Evolutionary conservation across 2,888 invertebrate genomes (phyloP).

Genomic region (Sinhomidia bicolor): DNA sequence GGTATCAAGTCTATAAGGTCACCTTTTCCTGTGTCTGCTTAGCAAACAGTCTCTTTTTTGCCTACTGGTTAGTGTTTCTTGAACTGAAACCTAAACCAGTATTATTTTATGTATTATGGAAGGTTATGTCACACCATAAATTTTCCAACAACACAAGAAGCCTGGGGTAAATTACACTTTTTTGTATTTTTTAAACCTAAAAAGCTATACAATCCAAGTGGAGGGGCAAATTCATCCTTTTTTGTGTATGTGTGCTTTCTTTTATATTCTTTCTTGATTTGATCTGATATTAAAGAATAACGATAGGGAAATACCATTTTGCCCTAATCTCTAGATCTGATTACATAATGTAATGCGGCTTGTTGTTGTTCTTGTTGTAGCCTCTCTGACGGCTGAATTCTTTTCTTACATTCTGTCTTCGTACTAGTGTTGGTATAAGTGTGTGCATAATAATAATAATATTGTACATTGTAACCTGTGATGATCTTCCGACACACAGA

Average conservation of each 20-base stretch:
- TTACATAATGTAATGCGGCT: not conserved
- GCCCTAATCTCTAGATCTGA: not conserved
- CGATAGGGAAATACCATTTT: not conserved
- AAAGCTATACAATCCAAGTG: not conserved
- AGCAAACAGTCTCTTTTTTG: no score
- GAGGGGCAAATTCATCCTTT: not conserved
- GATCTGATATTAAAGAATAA: not conserved
- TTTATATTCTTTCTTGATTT: not conserved
- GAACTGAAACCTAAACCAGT: slow-evolving; percentile 1
- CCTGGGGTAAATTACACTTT: slow-evolving; percentile 49
- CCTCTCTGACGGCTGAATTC: not conserved
- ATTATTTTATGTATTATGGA: slow-evolving; percentile 60
- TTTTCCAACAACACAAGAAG: slow-evolving; percentile 42
- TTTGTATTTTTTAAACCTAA: not conserved
- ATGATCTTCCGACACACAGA: slow-evolving; percentile 22
- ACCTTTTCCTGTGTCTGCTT: no score
- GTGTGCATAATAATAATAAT: not conserved
- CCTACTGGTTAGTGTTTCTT: not conserved
- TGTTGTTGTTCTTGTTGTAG: no score
- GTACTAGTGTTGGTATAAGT: not conserved
- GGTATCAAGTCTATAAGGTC: no score
- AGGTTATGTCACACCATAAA: slow-evolving; percentile 73
- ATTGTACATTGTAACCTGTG: not conserved
- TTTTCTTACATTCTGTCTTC: no score
- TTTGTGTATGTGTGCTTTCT: not conserved